phyloP scores from a whole-genome alignment of 2,888 invertebrate genomes.

The Patella depressa region DNA sequence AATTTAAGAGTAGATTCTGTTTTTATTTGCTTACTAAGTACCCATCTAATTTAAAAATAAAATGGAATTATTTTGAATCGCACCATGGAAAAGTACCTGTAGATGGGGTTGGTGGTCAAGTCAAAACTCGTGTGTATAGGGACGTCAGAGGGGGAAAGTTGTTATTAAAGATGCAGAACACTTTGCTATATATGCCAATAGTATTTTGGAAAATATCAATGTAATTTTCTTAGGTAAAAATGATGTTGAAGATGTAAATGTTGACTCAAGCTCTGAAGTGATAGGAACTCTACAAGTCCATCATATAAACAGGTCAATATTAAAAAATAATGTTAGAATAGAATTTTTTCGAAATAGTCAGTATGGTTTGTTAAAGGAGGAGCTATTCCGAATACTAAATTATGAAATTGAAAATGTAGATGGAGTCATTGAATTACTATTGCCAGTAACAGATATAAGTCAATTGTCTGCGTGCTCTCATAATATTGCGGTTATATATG shows the following conservation, averaged over 20 bases:
- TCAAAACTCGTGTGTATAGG: no score
- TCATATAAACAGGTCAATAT: background rate
- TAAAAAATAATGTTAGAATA: background rate
- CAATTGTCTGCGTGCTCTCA: no score
- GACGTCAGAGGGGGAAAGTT: no score
- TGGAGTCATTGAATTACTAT: no score
- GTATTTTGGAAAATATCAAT: conserved; percentile 2
- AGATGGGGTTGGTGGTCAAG: conserved; percentile 1
- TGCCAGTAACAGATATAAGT: no score
- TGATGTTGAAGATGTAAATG: conserved; percentile 3
- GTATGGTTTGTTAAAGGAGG: background rate
- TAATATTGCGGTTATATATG: no score
- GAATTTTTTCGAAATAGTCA: background rate
- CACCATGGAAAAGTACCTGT: conserved; percentile 2
- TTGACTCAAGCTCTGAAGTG: background rate
- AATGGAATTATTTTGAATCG: conserved; percentile 10
- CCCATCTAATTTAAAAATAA: background rate
- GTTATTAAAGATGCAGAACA: conserved; percentile 1
- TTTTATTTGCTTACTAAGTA: no score
- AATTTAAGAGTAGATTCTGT: background rate
- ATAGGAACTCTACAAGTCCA: background rate
- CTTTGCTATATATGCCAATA: conserved; percentile 4
- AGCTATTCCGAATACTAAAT: background rate
- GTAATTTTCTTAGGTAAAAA: background rate
- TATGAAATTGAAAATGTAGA: no score